phyloP scores from a whole-genome alignment of 2,113 vertebrate species.

The Pituophis catenifer region DNA sequence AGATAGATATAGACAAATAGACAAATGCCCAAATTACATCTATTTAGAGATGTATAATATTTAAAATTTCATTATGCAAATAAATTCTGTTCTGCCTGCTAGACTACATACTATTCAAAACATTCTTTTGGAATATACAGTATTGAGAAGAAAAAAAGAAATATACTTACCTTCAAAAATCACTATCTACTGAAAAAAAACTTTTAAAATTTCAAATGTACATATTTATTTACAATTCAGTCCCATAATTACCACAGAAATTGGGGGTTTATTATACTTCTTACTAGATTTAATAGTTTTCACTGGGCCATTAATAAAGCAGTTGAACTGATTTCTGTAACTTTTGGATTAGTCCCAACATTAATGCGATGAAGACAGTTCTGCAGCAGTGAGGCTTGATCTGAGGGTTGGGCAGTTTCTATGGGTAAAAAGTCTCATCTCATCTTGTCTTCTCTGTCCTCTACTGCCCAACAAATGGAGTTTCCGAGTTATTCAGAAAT shows the following conservation, averaged over 20 bases:
- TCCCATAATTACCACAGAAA: background rate
- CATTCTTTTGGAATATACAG: background rate
- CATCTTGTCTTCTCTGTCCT: background rate
- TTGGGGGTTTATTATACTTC: background rate
- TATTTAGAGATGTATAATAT: background rate
- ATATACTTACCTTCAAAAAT: background rate
- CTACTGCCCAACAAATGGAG: background rate
- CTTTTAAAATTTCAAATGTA: background rate
- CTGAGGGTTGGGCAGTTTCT: background rate
- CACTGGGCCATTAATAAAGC: background rate
- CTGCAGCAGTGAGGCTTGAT: background rate
- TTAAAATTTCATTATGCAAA: background rate
- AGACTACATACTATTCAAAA: background rate
- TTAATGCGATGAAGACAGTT: background rate
- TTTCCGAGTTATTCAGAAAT: background rate
- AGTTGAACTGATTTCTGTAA: background rate
- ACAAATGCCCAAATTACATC: background rate
- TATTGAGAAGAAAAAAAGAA: background rate
- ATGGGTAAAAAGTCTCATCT: background rate
- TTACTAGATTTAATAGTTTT: background rate
- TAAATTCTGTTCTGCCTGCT: no score
- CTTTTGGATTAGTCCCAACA: background rate
- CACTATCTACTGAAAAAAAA: no score
- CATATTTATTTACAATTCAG: background rate
- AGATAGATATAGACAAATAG: background rate